These are phyloP conservation scores for Junonia oenone DNA, from an alignment of 2,888 invertebrate species.

Conservation along the genomic window DNA sequence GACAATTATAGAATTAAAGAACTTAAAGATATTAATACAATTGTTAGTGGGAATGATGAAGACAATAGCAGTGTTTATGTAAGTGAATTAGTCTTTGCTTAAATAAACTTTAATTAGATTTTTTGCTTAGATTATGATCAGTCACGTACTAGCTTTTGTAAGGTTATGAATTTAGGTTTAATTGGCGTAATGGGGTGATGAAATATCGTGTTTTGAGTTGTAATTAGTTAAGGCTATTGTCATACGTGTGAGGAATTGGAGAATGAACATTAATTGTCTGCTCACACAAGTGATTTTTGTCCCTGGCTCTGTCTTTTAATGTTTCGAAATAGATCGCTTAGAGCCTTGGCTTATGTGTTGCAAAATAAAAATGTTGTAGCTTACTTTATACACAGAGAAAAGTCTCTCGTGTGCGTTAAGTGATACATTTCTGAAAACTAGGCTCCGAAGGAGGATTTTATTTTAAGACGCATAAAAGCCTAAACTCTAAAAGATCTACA, in stretches of 20 bases:
- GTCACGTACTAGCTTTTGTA: slow-evolving; percentile 4
- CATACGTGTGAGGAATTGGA: background rate
- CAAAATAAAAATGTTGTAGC: no score
- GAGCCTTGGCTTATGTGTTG: no score
- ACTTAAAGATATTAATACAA: background rate
- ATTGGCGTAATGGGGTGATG: background rate
- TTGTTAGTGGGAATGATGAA: slow-evolving; percentile 3
- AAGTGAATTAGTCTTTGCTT: slow-evolving; percentile 19
- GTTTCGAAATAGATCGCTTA: no score
- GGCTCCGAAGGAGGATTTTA: no score
- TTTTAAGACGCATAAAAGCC: no score
- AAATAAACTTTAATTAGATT: slow-evolving; percentile 10
- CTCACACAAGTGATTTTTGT: no score
- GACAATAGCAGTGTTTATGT: slow-evolving; percentile 17
- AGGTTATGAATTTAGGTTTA: background rate
- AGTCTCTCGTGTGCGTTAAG: no score
- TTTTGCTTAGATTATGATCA: slow-evolving; percentile 3
- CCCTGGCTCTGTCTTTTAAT: no score
- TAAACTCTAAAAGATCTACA: no score
- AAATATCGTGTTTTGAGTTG: background rate
- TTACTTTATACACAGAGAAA: no score
- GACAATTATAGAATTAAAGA: background rate
- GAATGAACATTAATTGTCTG: background rate
- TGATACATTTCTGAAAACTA: no score
- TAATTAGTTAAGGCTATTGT: background rate